Percentiles rank a stretch among this genome's conserved stretches.
These are phyloP conservation scores for Mycalesis mineus DNA, from an alignment of 2,888 invertebrate species.

Conservation along the genomic window DNA sequence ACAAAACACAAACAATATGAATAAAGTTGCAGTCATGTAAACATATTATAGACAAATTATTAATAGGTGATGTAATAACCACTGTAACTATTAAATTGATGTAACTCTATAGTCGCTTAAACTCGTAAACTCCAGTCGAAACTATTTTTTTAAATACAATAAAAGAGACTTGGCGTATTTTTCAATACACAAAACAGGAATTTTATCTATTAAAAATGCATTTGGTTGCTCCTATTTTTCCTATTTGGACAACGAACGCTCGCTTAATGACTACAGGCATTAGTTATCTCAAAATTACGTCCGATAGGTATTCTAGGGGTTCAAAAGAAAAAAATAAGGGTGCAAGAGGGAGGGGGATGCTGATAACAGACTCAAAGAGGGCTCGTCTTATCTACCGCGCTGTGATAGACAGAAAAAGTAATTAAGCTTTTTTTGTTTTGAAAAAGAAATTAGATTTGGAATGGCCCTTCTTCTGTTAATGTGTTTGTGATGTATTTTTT, in stretches of 20 bases:
- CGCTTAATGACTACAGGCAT: constrained; percentile 69
- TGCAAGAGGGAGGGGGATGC: constrained; percentile 54
- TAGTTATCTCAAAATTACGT: constrained; percentile 73
- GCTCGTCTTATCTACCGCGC: constrained; percentile 60
- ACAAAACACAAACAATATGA: too few species aligned
- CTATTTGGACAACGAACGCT: constrained; percentile 37
- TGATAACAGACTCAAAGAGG: constrained; percentile 68
- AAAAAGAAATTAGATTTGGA: constrained; percentile 64
- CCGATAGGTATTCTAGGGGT: constrained; percentile 59
- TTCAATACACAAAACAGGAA: constrained; percentile 6
- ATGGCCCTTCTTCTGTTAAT: constrained; percentile 51
- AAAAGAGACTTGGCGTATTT: not conserved
- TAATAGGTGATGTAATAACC: too few species aligned
- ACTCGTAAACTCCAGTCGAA: too few species aligned
- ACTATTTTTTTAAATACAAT: too few species aligned
- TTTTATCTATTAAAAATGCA: constrained; percentile 60
- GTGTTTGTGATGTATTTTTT: constrained; percentile 58
- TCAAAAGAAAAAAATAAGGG: constrained; percentile 46
- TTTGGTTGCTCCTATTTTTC: constrained; percentile 53
- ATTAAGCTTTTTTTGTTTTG: constrained; percentile 68
- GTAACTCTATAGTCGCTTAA: too few species aligned
- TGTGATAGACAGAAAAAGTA: constrained; percentile 69
- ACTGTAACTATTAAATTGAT: too few species aligned
- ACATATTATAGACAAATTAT: too few species aligned
- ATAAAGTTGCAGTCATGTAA: too few species aligned